These are phyloP conservation scores for Anhinga anhinga DNA, from an alignment of 2,113 vertebrate genomes.

Conservation along the genomic window DNA sequence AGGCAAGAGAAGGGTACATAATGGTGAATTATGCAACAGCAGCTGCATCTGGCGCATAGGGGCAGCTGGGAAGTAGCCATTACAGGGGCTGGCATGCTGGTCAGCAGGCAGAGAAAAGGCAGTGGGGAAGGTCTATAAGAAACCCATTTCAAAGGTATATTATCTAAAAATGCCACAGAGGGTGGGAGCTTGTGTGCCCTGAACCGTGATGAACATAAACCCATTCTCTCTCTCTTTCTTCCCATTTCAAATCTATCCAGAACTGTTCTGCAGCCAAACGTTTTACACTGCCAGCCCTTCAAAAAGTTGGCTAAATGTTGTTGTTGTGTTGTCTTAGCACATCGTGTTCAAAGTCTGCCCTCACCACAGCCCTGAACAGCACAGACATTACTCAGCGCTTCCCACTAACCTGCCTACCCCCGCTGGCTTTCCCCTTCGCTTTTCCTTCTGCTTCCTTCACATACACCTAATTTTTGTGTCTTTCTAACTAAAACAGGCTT, in stretches of 20 bases:
- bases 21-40: not conserved
- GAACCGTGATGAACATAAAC: accelerated
- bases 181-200: not conserved
- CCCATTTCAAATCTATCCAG: not conserved
- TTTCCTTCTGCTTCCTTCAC: not conserved
- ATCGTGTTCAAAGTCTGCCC: not conserved
- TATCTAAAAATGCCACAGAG: not conserved
- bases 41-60: not conserved
- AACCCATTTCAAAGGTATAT: not conserved
- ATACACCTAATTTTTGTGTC: not conserved
- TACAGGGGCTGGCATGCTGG: not conserved
- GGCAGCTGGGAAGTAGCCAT: not conserved
- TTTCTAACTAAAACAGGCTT: constrained; percentile 44
- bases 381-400: not conserved
- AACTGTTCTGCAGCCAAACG: not conserved
- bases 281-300: not conserved
- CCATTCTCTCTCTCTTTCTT: not conserved
- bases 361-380: not conserved
- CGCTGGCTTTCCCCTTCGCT: not conserved
- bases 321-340: not conserved
- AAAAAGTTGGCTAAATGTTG: not conserved
- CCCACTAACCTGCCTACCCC: not conserved
- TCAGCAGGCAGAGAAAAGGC: not conserved
- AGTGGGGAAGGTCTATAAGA: not conserved
- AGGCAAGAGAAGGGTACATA: not conserved